These are phyloP conservation scores for Caenorhabditis doughertyi DNA, from an alignment of 2,888 invertebrate genomes.

Conservation along the genomic window DNA sequence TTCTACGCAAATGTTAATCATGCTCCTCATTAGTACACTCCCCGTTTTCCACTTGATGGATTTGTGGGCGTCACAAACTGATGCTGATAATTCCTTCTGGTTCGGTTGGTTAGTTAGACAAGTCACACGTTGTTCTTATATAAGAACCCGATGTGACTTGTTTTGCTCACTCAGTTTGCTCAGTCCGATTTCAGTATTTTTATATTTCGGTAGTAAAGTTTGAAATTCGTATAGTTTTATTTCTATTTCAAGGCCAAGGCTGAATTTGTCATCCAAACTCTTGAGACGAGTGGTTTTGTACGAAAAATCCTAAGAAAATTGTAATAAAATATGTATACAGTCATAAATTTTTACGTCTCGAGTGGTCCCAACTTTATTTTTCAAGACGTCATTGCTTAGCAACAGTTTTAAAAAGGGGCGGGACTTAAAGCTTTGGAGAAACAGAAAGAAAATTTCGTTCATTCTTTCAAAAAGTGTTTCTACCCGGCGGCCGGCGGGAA, in stretches of 20 bases:
- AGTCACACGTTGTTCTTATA: slow-evolving; percentile 5
- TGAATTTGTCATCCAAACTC: slow-evolving; percentile 11
- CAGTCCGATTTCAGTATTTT: background rate
- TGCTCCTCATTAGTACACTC: slow-evolving; percentile 35
- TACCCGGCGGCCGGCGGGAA: background rate
- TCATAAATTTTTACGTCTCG: slow-evolving; percentile 24
- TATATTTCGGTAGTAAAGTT: background rate
- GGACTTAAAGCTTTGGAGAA: background rate
- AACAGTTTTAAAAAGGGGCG: background rate
- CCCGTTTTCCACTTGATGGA: background rate
- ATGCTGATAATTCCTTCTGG: slow-evolving; percentile 3
- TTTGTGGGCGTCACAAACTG: slow-evolving; percentile 17
- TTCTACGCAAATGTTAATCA: background rate
- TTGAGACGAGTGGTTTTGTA: background rate
- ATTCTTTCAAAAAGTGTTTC: background rate
- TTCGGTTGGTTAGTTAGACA: slow-evolving; percentile 10
- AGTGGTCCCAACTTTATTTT: background rate
- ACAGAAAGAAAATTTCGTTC: background rate
- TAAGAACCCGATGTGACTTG: background rate
- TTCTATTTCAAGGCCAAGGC: background rate
- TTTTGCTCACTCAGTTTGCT: background rate
- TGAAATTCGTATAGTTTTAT: background rate
- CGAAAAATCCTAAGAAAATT: background rate
- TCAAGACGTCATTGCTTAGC: background rate
- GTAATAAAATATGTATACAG: slow-evolving; percentile 26